Base-by-base conservation (phyloP, 2,888 invertebrate genomes). In the Odontomyia ornata region DNA sequence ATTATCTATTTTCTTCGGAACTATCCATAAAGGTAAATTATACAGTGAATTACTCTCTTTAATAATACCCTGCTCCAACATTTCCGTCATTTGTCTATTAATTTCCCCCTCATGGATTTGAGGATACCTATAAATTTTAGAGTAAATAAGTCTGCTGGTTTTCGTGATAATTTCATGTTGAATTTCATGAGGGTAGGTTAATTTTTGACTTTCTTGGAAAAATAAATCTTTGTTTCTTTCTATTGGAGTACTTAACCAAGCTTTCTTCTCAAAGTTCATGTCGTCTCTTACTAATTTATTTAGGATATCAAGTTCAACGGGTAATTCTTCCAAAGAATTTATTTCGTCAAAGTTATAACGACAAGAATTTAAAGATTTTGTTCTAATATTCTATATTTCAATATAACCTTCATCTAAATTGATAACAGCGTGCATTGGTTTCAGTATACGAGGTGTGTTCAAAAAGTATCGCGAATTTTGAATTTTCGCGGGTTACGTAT, bases 181-280 rank as follows among this genome's bases (percentile, higher is more conserved):
- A 7, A 43, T 25, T 18, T 81, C 72, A 52, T 83, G 80, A 1
- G 83, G 83, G 7, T 81, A 81, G 0, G 82, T 81, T 27, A 85
- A 28, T 0, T 83, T 82, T 0, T 83, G 80, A 3, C 81, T 65
- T 15, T 83, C 83, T 9, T 75, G 80, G 36, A 84, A 80, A 73
- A 85, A 83, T 4, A 85, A 81, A 46, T 84, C 82, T 4, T 79
- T 78, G 79, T 80, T 83, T 79, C 83, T 56, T 52, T 52, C 15
- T 5, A 36, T 36, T 9, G 9, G 9, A 36, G 36, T 36, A 36
- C 36, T 36, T 36, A 36, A 9, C 36, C 9, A 5, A 36, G 36
- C 62, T 13, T n/a, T 62, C 11, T 62, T 27, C 27, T 62, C 27
- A 27, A 15, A 7, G n/a, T 62, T 62, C 62, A 62, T 62, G n/a